Conservation (phyloP, 2,888 invertebrate species). For the Drosophila dives region DNA sequence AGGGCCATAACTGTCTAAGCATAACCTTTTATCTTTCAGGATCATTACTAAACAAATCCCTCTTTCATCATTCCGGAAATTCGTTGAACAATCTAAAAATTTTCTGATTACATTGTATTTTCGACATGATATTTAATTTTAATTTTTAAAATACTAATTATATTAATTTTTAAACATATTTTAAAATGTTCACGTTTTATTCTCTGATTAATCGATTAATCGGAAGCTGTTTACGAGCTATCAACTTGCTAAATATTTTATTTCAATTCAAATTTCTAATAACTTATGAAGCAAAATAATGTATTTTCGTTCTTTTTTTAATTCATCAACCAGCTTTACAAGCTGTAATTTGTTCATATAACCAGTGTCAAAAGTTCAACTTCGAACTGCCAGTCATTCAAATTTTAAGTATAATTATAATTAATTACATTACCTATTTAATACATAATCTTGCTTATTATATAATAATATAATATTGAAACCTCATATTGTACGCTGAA, state of each 20-base stretch:
- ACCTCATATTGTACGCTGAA: background rate
- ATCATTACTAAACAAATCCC: background rate
- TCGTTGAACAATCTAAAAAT: background rate
- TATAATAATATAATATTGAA: background rate
- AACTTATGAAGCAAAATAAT: background rate
- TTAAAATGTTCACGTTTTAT: background rate
- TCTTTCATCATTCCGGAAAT: background rate
- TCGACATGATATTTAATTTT: background rate
- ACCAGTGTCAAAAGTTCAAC: conserved; percentile 3
- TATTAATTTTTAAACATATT: background rate
- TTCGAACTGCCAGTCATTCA: background rate
- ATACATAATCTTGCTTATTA: background rate
- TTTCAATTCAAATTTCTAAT: background rate
- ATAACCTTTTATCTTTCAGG: background rate
- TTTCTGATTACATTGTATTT: background rate
- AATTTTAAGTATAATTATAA: background rate
- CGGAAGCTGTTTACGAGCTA: background rate
- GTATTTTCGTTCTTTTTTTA: background rate
- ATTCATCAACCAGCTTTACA: background rate
- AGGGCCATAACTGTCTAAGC: background rate
- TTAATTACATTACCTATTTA: background rate
- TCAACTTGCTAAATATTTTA: background rate
- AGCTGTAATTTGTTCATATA: background rate
- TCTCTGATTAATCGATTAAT: background rate
- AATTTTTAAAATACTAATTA: background rate